Evolutionary conservation across 2,113 vertebrate genomes (phyloP).

Genomic region (Sterna hirundo): DNA sequence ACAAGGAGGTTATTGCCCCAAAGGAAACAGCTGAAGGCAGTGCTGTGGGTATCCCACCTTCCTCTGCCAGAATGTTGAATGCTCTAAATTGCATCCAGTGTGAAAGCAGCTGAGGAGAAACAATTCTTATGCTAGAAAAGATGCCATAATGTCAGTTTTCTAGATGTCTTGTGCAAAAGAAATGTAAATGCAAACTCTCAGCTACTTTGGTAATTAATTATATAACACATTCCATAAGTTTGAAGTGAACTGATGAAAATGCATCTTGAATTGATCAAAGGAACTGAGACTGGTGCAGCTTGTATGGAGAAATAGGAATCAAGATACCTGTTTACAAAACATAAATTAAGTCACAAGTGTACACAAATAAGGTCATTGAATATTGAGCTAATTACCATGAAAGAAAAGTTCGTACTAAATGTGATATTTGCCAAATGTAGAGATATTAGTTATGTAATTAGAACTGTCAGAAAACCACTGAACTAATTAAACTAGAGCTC

Average conservation of each 20-base stretch:
- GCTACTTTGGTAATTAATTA: background rate
- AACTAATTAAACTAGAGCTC: conserved; percentile 62
- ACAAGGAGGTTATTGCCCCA: background rate
- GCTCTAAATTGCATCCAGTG: background rate
- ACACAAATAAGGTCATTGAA: conserved; percentile 8
- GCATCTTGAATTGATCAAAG: background rate
- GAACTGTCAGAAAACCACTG: conserved; percentile 61
- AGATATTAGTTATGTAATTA: conserved; percentile 60
- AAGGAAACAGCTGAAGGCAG: background rate
- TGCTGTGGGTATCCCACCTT: background rate
- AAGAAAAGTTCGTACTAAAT: conserved; percentile 48
- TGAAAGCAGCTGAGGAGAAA: background rate
- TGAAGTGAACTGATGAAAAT: background rate
- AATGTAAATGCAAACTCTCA: background rate
- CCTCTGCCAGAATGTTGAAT: background rate
- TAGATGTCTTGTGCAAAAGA: background rate
- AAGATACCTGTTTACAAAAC: conserved; percentile 21
- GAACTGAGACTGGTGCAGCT: background rate
- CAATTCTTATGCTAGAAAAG: background rate
- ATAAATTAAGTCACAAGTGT: conserved; percentile 31
- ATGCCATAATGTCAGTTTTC: background rate
- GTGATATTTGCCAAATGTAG: conserved; percentile 43
- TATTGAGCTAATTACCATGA: conserved; percentile 22
- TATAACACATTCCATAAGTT: background rate
- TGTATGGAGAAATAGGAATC: background rate